Conservation (phyloP, 2,888 invertebrate species). For the Drosophila ustulata region DNA sequence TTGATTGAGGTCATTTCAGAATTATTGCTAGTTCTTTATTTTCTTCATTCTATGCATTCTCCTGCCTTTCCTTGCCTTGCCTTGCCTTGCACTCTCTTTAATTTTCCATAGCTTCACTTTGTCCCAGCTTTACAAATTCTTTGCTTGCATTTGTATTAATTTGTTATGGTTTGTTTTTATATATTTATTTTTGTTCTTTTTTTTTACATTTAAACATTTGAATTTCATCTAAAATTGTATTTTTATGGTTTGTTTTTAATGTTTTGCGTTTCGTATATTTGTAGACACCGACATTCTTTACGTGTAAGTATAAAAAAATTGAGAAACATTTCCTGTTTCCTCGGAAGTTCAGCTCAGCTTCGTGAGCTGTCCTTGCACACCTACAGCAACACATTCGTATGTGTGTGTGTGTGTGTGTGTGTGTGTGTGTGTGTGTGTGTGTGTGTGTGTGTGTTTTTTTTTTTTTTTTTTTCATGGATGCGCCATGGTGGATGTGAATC, state of each 20-base stretch:
- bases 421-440: no score
- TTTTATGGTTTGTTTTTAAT: constrained; percentile 1
- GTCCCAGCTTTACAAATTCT: constrained; percentile 13
- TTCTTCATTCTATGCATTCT: background rate
- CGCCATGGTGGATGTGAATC: no score
- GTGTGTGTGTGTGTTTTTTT: no score
- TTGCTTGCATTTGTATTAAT: constrained; percentile 21
- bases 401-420: no score
- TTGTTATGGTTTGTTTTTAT: constrained; percentile 34
- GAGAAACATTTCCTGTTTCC: constrained; percentile 50
- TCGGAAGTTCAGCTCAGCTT: constrained; percentile 17
- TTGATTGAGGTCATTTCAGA: constrained; percentile 85
- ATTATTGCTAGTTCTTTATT: constrained; percentile 83
- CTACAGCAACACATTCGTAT: no score
- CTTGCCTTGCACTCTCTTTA: constrained; percentile 22
- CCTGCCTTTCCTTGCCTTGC: constrained; percentile 5
- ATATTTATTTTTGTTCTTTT: constrained; percentile 23
- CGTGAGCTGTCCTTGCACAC: constrained; percentile 21
- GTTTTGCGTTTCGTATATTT: constrained; percentile 64
- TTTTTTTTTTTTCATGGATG: no score
- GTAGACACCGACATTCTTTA: constrained; percentile 77
- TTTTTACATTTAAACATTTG: constrained; percentile 58
- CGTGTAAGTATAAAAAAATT: constrained; percentile 68
- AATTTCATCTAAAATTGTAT: constrained; percentile 66
- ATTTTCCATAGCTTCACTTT: background rate